A percentile compares a stretch with the other conserved stretches of the same genome.
Evolutionary conservation across 2,113 vertebrate genomes (phyloP).

Genomic region (Hydrolagus affinis): DNA sequence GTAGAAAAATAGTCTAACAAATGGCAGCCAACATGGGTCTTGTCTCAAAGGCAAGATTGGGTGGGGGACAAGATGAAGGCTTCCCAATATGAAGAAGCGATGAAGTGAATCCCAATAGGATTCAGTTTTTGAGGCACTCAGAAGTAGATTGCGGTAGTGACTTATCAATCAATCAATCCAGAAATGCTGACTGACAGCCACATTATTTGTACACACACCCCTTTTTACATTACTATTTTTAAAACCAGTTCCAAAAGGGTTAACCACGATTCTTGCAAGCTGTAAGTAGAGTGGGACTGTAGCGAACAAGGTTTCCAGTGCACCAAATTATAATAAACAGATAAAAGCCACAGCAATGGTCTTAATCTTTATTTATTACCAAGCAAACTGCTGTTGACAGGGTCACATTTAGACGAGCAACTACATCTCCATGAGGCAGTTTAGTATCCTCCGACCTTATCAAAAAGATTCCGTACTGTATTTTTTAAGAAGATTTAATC

Average conservation of each 20-base stretch:
- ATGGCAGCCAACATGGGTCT: too few relatives aligned
- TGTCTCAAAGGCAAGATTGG: too few relatives aligned
- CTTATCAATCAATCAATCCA: too few relatives aligned
- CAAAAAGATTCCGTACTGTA: constrained; percentile 10
- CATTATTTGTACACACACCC: too few relatives aligned
- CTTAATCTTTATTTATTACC: neutral
- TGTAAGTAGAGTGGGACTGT: neutral
- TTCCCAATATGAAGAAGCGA: too few relatives aligned
- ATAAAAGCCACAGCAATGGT: neutral
- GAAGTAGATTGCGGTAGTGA: too few relatives aligned
- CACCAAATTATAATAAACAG: neutral
- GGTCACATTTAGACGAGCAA: neutral
- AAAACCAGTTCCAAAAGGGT: neutral
- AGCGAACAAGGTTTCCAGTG: neutral
- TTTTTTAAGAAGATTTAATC: constrained; percentile 4
- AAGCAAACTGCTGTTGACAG: constrained; percentile 19
- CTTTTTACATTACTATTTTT: too few relatives aligned
- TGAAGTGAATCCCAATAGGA: too few relatives aligned
- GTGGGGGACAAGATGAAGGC: too few relatives aligned
- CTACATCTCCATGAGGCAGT: neutral
- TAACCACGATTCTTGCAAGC: neutral
- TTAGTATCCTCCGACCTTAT: neutral
- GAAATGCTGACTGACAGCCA: too few relatives aligned
- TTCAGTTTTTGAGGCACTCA: too few relatives aligned
- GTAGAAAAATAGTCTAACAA: too few relatives aligned